Base-by-base conservation (phyloP, 2,113 vertebrate species). In the Nicator chloris region DNA sequence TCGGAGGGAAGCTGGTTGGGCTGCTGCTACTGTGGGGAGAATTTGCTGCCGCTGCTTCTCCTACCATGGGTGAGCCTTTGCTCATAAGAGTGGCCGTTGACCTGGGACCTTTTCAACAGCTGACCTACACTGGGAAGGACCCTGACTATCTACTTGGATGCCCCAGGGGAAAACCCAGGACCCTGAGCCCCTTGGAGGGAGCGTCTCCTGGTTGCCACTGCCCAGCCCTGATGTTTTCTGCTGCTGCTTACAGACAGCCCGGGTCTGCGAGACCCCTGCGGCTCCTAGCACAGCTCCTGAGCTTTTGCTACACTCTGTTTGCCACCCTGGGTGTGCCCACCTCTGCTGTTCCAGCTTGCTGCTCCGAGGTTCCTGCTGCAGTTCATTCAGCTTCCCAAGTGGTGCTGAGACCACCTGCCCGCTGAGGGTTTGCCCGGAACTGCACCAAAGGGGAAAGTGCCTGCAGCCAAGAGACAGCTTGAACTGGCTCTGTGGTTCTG, bases 1-100 rank as follows among this genome's bases (percentile, higher is more conserved):
- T 61, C 0, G 0, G 37, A 51, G 27, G 26, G 45, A 26, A 60
- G 33, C 13, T 0, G 5, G 26, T 11, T 24, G 19, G 26, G 26
- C 66, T 71, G 20, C 39, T 44, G 33, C 26, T 44, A 4, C 15
- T 61, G 37, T 2, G 1, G 20, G 24, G 31, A 42, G 37, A 82
- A 51, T 82, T 51, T 0, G 0, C 35, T 70, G 45, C 20, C 65
- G 10, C 37, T 51, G 37, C 45, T 61, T 44, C 31, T 60, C 5
- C 37, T 71, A 20, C 13, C 13, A 6, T 51, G 45, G 31, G 13
- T 35, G 33, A 35, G 26, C 31, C 31, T 51, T 82, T 70, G 26
- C 66, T 70, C 9, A 1, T 35, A 51, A 70, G 56, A 82, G 66
- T 2, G 0, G 47, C 37, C 3, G 0, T 42, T 71, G 56, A 15